phyloP scores from a whole-genome alignment of 2,113 vertebrate genomes.

The Beaufortia kweichowensis region DNA sequence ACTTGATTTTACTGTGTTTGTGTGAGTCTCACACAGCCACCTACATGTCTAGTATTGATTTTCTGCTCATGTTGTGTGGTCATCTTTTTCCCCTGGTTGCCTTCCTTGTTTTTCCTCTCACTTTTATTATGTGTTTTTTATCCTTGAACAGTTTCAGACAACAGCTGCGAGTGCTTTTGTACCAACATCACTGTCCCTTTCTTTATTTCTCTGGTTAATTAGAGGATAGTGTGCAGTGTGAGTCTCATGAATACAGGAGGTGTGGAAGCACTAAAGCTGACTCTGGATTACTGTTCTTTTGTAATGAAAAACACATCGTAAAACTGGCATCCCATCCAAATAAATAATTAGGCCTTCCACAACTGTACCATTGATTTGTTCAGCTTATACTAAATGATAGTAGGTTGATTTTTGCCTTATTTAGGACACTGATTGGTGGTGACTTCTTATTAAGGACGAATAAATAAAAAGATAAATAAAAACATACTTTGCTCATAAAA shows the following conservation, averaged over 20 bases:
- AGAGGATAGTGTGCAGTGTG: constrained; percentile 1
- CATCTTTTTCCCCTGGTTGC: not conserved
- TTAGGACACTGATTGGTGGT: too few relatives aligned
- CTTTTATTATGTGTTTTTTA: not conserved
- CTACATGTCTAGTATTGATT: constrained; percentile 44
- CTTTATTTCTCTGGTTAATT: constrained; percentile 13
- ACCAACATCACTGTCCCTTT: not conserved
- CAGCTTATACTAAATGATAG: too few relatives aligned
- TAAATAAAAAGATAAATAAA: too few relatives aligned
- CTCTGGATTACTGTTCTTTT: constrained; percentile 5
- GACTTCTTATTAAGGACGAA: too few relatives aligned
- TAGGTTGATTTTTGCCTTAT: too few relatives aligned
- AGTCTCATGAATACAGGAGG: constrained; percentile 27
- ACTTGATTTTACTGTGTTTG: constrained; percentile 20
- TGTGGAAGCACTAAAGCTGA: constrained; percentile 16
- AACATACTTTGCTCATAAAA: too few relatives aligned
- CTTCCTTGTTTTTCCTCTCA: constrained; percentile 1
- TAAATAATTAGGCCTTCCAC: too few relatives aligned
- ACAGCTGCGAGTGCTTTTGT: not conserved
- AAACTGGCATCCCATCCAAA: too few relatives aligned
- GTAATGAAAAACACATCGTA: too few relatives aligned
- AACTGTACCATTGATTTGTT: too few relatives aligned
- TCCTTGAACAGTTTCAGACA: not conserved
- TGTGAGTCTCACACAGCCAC: constrained; percentile 3
- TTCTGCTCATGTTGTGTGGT: constrained; percentile 23